Evolutionary conservation across 2,888 invertebrate genomes (phyloP).

Genomic region (Phengaris arion): DNA sequence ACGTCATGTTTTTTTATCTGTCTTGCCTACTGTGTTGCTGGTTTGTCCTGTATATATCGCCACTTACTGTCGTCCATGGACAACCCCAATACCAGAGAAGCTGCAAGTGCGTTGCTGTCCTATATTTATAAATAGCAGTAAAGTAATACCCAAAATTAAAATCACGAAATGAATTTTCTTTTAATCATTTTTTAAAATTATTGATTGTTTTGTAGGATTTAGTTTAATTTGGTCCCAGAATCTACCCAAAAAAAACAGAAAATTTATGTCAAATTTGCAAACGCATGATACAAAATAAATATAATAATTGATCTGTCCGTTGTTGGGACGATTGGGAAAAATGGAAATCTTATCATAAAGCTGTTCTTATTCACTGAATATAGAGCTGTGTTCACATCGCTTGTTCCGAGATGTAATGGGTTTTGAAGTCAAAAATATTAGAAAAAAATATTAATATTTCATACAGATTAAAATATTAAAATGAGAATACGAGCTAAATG

Average conservation of each 20-base stretch:
- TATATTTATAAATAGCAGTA: not conserved
- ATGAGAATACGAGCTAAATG: no score
- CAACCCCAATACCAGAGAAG: no score
- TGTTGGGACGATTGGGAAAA: not conserved
- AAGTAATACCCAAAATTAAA: not conserved
- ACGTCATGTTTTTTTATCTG: no score
- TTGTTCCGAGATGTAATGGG: not conserved
- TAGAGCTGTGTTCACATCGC: not conserved
- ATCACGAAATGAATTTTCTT: not conserved
- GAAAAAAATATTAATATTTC: no score
- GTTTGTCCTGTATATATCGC: no score
- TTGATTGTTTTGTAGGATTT: no score
- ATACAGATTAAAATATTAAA: no score
- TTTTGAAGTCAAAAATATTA: not conserved
- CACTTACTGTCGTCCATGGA: no score
- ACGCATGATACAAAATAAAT: not conserved
- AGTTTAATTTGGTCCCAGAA: no score
- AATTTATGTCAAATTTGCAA: no score
- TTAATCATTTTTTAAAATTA: not conserved
- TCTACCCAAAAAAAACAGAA: no score
- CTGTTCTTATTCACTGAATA: not conserved
- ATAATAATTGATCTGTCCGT: not conserved
- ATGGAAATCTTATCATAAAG: constrained; percentile 14
- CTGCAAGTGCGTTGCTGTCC: not conserved
- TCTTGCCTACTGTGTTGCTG: no score